Evolutionary conservation across 2,888 invertebrate species (phyloP), one percentile per base, ranked within the genome.

Genomic region (Drosophila meridionalis): DNA sequence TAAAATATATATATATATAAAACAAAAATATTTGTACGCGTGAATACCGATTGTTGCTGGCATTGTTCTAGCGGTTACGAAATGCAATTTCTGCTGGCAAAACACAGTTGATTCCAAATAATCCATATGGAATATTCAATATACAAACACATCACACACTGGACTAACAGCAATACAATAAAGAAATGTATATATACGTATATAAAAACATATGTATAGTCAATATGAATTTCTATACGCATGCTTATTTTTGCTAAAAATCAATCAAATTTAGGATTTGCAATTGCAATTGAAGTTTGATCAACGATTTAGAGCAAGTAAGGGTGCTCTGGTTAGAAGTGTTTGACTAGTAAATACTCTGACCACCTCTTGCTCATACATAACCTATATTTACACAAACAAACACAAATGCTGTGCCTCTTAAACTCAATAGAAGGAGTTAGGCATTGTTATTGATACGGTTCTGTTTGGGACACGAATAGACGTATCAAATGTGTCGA

Each of bases 191-290:
- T 20, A 20, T 20, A 34, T 50, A 11, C 26, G 36, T 53, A 36
- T 1, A 8, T 20, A 1, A 20, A 20, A 20, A 20, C 20, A 20
- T 47, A 28, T 30, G 7, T 47, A 14, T 6, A 28, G 28, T 47
- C 28, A 28, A 55, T 28, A 55, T 38, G 28, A 38, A 53, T 53
- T 38, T 53, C 26, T 38, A 38, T 36, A 36, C 11, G 26, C 36
- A 26, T 12, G 53, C 73, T 56, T 57, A 32, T 64, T 59, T 59
- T 65, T 48, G 47, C 42, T 59, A 55, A 64, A 64, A 79, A 61
- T 59, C 63, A 81, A 72, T 72, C 78, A 77, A 73, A 68, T 65
- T 58, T 78, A 67, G 28, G 65, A 78, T 62, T 67, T 62, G 67
- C 82, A 66, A 62, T 55, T 76, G 73, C 48, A 71, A 45, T 40